These are phyloP conservation scores for Drosophila murphyi DNA, from an alignment of 1,140 invertebrate species.

Conservation along the genomic window DNA sequence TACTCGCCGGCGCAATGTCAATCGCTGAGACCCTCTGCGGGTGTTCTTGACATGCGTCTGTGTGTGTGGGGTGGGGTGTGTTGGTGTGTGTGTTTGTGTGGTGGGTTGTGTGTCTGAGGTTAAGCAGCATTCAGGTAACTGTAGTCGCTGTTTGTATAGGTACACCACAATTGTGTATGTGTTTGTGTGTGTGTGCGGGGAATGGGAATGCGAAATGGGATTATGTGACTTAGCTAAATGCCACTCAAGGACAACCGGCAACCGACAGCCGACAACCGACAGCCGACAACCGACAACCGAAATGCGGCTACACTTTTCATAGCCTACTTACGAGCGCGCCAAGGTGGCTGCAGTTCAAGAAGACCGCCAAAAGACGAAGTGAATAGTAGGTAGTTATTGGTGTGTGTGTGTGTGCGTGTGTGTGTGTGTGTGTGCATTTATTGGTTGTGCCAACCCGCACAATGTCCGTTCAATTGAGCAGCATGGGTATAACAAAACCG, in stretches of 20 bases:
- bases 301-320: constrained; percentile 32
- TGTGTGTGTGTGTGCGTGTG: background rate
- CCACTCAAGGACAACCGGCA: constrained; percentile 45
- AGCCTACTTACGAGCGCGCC: constrained; percentile 33
- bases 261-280: too few species aligned
- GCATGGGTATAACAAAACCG: constrained; percentile 8
- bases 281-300: constrained; percentile 40
- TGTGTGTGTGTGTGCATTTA: background rate
- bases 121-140: constrained; percentile 59
- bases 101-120: constrained; percentile 12
- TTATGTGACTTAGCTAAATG: constrained; percentile 55
- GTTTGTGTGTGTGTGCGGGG: background rate
- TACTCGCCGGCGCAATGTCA: constrained; percentile 62
- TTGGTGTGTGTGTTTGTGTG: constrained; percentile 14
- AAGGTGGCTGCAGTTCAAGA: background rate
- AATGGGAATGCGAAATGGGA: constrained; percentile 38
- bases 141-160: constrained; percentile 37
- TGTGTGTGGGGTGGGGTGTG: constrained; percentile 5
- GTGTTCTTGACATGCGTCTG: background rate
- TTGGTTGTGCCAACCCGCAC: constrained; percentile 6
- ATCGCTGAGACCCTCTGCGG: constrained; percentile 47
- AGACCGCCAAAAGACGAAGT: background rate
- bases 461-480: constrained; percentile 42
- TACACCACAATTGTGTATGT: constrained; percentile 11
- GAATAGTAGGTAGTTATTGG: too few species aligned